A percentile compares a stretch with the other conserved stretches of the same genome.
phyloP scores from a whole-genome alignment of 2,113 vertebrate genomes.

The Sardina pilchardus region DNA sequence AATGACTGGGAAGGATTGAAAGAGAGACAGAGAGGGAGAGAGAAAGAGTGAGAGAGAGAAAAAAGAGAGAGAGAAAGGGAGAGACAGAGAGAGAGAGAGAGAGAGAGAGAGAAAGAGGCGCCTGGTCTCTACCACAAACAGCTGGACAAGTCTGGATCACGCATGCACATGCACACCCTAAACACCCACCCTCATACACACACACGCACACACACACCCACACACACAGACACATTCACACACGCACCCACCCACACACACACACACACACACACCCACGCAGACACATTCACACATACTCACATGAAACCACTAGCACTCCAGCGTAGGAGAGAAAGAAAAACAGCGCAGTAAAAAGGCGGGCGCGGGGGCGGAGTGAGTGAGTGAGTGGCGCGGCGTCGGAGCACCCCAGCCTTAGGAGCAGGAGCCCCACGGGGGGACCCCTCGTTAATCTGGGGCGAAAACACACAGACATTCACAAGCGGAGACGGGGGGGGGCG shows the following conservation, averaged over 20 bases:
- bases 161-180: background rate
- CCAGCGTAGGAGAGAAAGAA: background rate
- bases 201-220: background rate
- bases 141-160: slow-evolving; percentile 3
- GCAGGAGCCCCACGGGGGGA: background rate
- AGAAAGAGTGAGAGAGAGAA: background rate
- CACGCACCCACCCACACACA: background rate
- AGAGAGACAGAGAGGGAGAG: background rate
- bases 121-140: background rate
- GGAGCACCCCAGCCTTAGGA: background rate
- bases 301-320: background rate
- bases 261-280: background rate
- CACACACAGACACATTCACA: background rate
- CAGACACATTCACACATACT: background rate
- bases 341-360: background rate
- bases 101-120: background rate
- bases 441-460: slow-evolving; percentile 5
- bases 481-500: background rate
- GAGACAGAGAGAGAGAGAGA: background rate
- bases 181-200: background rate
- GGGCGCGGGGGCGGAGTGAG: background rate
- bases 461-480: background rate
- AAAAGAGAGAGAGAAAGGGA: background rate
- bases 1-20: background rate
- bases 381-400: background rate